These are phyloP conservation scores for Poecilia picta DNA, from an alignment of 2,797 vertebrate species.

Conservation along the genomic window DNA sequence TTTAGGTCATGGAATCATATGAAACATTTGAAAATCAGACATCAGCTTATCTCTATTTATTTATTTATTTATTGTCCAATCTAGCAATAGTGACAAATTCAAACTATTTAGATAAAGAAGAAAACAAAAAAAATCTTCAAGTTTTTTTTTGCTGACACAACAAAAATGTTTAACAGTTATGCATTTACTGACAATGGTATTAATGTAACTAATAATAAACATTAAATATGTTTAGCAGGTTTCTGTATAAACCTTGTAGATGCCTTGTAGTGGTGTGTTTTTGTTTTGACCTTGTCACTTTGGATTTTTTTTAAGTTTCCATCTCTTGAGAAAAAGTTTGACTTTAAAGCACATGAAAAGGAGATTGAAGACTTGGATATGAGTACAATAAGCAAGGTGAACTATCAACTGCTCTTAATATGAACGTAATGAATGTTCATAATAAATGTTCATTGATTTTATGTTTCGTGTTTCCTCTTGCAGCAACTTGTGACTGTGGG, in stretches of 20 bases:
- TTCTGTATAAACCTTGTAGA: neutral
- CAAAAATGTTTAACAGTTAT: too few relatives aligned
- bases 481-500: constrained; percentile 89
- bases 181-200: too few relatives aligned
- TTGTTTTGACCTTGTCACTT: neutral
- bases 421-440: neutral
- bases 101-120: neutral
- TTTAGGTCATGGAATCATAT: neutral
- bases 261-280: neutral
- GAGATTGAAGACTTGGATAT: constrained; percentile 92
- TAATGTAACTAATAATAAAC: too few relatives aligned
- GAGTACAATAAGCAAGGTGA: constrained; percentile 90
- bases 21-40: neutral
- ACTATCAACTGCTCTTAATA: neutral
- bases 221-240: too few relatives aligned
- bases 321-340: constrained; percentile 87
- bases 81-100: neutral
- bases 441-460: neutral
- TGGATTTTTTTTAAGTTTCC: constrained; percentile 83
- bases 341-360: constrained; percentile 91
- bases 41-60: neutral
- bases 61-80: neutral
- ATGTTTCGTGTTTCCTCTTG: constrained; percentile 1
- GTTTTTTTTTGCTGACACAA: neutral
- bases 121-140: neutral